phyloP scores from a whole-genome alignment of 2,113 vertebrate species.

The Bothrops jararaca region DNA sequence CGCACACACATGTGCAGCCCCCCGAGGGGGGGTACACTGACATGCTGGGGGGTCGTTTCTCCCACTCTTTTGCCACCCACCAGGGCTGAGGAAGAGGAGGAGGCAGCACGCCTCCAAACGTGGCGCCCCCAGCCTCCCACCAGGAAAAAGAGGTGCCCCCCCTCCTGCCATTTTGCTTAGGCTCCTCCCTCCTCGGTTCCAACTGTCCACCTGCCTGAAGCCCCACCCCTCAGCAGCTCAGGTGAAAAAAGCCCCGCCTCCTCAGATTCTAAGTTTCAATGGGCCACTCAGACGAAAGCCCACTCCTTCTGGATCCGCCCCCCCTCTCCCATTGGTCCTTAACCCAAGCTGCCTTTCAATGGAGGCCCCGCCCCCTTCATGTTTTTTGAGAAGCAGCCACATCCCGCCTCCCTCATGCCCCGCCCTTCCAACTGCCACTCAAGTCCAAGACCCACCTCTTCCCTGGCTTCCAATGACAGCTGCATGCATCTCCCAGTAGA shows the following conservation, averaged over 20 bases:
- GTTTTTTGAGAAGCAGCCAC: background rate
- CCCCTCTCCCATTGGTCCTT: background rate
- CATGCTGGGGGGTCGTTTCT: background rate
- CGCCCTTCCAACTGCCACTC: background rate
- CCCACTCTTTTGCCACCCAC: background rate
- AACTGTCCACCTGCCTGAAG: background rate
- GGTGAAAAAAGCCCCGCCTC: background rate
- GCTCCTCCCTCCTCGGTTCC: background rate
- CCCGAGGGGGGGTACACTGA: background rate
- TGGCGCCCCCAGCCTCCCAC: background rate
- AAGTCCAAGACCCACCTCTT: background rate
- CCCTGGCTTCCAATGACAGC: background rate
- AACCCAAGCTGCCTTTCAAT: background rate
- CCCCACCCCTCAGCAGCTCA: background rate
- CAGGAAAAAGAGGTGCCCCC: background rate
- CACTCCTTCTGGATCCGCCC: background rate
- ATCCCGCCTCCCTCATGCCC: background rate
- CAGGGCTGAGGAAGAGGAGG: background rate
- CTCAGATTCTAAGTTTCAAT: background rate
- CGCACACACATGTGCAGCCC: background rate
- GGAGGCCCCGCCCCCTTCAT: background rate
- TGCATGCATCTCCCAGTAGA: background rate
- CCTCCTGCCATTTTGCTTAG: background rate
- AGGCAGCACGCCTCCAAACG: background rate
- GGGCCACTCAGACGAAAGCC: background rate